Evolutionary conservation across 2,113 vertebrate genomes (phyloP), one percentile per base, ranked within the genome.

Genomic region (Anguilla rostrata): DNA sequence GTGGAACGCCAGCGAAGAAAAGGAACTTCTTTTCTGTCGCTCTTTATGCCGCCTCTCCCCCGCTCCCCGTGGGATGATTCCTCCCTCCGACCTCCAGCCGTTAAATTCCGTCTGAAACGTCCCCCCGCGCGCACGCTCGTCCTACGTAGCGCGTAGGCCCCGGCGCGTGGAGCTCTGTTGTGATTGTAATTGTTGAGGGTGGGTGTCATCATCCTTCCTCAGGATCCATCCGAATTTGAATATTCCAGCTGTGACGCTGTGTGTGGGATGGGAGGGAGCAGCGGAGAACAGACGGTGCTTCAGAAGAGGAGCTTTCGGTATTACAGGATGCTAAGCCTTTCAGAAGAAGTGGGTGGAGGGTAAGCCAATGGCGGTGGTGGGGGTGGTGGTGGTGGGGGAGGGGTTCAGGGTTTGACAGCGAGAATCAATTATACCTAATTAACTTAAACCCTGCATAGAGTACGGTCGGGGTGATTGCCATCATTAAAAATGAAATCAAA

Each of bases 181-280:
- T 81, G 49, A 34, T 1, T 1, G 78, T 85, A 81, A 57, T 57
- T 63, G 46, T 34, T 5, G 79, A 63, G 80, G 53, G 78, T 34
- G 56, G 22, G n/a, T 60, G 63, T 81, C 16, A 43, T 40, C 56
- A 63, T 43, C 49, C 40, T 15, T 80, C 49, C 34, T 81, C 34
- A 86, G 80, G 78, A 41, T 56, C 29, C 82, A 78, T n/a, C 41
- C 2, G 2, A 41, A 43, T 46, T 82, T 40, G 34, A 29, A 66
- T 63, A 81, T 63, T 34, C 78, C 63, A 8, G 40, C 85, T 81
- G 84, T 60, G 49, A 81, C 84, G 3, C 34, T 34, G 20, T 20
- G 39, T 79, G 49, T 85, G 14, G 78, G 83, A 84, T 75, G 26
- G 26, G 79, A 46, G 39, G 78, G 80, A 81, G 49, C 53, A n/a